Evolutionary conservation across 2,888 invertebrate genomes (phyloP), one percentile per base, ranked within the genome.

Genomic region (Tinea trinotella): DNA sequence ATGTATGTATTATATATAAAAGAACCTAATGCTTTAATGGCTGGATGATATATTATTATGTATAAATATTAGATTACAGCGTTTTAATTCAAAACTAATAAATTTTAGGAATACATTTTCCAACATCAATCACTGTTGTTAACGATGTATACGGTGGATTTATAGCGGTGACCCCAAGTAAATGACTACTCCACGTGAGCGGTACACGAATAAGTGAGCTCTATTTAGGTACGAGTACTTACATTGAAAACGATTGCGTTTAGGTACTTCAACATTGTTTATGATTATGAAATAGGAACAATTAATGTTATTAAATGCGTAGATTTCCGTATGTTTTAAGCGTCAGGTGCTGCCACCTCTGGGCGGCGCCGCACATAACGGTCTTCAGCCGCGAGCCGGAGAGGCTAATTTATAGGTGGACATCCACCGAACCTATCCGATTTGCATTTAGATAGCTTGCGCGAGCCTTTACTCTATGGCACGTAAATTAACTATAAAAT

Each of bases 371-470:
- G 70, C 63, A 69, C 64, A 65, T 80, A 80, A 78, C 79, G 81
- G 79, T 72, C 65, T 64, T 58, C 60, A 68, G 60, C 68, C 61
- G 59, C 59, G 62, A 48, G 54, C 20, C 40, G 12, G 18, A 17
- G 17, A 70, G 71, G 74, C 75, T 83, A 80, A 85, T 84, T 83
- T 84, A 83, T 83, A 72, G 76, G 54, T 68, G 71, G 71, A 76
- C 80, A 76, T 79, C 80, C 76, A 77, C 74, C 70, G 76, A 76
- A 80, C 79, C 82, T 80, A 82, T 79, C 77, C 78, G 81, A 85
- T 85, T 85, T 83, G 84, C 84, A 85, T 85, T 83, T 85, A 84
- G 84, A 84, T 83, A 81, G 81, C 75, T 64, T 67, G 60, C 61
- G 62, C 56, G 64, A 13, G 64, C 62, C 58, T 58, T 56, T 55